Base-by-base conservation (phyloP, 2,113 vertebrate species). In the Platysternon megacephalum region DNA sequence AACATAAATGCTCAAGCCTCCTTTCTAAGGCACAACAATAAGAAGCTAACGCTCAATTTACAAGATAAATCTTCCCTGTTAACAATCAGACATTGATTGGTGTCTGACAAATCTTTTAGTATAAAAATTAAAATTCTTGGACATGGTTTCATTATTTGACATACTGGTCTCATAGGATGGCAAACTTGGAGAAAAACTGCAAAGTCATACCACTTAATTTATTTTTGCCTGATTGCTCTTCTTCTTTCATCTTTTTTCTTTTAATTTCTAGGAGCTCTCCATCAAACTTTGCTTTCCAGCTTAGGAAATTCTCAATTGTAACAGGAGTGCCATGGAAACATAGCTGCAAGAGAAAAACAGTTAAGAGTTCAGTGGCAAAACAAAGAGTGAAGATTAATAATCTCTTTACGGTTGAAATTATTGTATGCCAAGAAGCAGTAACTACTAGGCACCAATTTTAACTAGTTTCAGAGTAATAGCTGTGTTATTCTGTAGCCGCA, bases 311-410 rank as follows among this genome's bases (percentile, higher is more conserved):
- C 95, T 99, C 99, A 94, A 99, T 99, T 32, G 99, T 99, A 86
- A 99, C 99, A 92, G 99, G 99, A 35, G 99, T 99, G 87, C 99
- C 99, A 96, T 99, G 99, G 98, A 99, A 99, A 74, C 98, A 97
- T 98, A 98, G 97, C 98, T 98, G 96, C 81, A 95, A 97, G 92
- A 82, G 46, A 88, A 89, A 5, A 97, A 93, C 87, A 95, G 22
- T 32, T 53, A 90, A 97, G 19, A 96, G 80, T 22, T 65, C 58
- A 96, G 26, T 58, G n/a, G 92, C 85, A 11, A 72, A n/a, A 82
- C 89, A 76, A 86, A 4, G 28, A 82, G 12, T 21, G 11, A 95
- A 96, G 13, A 21, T 29, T n/a, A 94, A n/a, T 26, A n/a, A 42
- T 93, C 49, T 51, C 61, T 86, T 85, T 53, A 46, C 44, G 74